Base-by-base conservation (phyloP, 2,888 invertebrate species). In the Noctua fimbriata region DNA sequence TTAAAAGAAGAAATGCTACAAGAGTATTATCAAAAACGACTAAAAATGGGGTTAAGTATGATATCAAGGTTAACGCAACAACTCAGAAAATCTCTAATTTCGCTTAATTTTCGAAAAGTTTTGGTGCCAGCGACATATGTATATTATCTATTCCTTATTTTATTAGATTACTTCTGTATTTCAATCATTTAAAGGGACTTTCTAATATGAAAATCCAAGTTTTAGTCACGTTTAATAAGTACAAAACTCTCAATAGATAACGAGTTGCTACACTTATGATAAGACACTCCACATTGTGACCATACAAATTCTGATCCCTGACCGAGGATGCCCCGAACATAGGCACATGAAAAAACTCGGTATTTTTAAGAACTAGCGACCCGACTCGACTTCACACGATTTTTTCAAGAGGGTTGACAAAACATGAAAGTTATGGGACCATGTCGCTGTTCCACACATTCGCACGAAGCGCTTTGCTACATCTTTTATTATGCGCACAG, bases 241-340 rank as follows among this genome's bases (percentile, higher is more conserved):
- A 71, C 70, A 52, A 67, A 72, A 58, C 47, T 75, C 74, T 81
- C n/a, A 16, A 69, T 44, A 80, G 65, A 81, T 65, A 75, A 28
- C 24, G 21, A 14, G 36, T 52, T 32, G 44, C 58, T 58, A 41
- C 65, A 75, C 65, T 78, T 74, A 9, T 32, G 74, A 78, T 78
- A 81, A 28, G 3, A 47, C 28, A 77, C 74, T 81, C 5, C 1
- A 81, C 52, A 60, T 41, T 72, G 49, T 49, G 32, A 71, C 16
- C 6, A 36, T 14, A 58, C 3, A 58, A 55, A 16, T 52, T 63
- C 32, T 47, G 65, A 73, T 73, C 49, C n/a, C 36, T 6, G 47
- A 5, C 16, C 21, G n/a, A 77, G 49, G 60, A 36, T 36, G 36
- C 41, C 75, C 69, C 10, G 7, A 60, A 21, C 65, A 21, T 24